Conservation (phyloP, 23 tunicate species). For the Ascidia mentula region DNA sequence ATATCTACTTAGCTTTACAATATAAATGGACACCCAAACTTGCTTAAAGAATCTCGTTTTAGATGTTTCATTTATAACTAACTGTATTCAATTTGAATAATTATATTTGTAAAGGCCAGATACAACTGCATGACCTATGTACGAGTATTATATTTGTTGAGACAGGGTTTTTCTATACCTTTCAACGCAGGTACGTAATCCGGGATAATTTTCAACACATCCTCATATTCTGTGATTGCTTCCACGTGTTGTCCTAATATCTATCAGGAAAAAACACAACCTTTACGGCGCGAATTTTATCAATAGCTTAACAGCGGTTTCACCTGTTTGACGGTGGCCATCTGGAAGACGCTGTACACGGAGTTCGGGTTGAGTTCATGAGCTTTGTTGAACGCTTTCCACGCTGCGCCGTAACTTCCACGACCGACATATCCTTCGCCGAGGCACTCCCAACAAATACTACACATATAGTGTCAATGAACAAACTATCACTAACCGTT, state of each 20-base stretch:
- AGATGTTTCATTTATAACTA: too few species aligned
- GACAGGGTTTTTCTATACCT: too few species aligned
- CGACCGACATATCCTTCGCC: slow-evolving; percentile 75
- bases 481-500: too few species aligned
- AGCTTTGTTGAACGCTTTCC: slow-evolving; percentile 77
- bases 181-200: slow-evolving; percentile 81
- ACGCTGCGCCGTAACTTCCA: slow-evolving; percentile 82
- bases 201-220: slow-evolving; percentile 29
- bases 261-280: slow-evolving; percentile 7
- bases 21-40: too few species aligned
- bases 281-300: not conserved
- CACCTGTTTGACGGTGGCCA: slow-evolving; percentile 84
- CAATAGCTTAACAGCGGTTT: not conserved
- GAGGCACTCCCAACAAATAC: slow-evolving; percentile 89
- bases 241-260: slow-evolving; percentile 47
- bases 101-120: too few species aligned
- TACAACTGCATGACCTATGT: too few species aligned
- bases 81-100: too few species aligned
- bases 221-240: slow-evolving; percentile 51
- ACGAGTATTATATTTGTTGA: too few species aligned
- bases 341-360: slow-evolving; percentile 70
- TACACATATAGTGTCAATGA: too few species aligned
- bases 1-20: too few species aligned
- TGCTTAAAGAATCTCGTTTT: too few species aligned
- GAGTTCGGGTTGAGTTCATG: slow-evolving; percentile 62